Evolutionary conservation across 2,888 invertebrate genomes (phyloP), one percentile per base, ranked within the genome.

Genomic region (Limnephilus auricula): DNA sequence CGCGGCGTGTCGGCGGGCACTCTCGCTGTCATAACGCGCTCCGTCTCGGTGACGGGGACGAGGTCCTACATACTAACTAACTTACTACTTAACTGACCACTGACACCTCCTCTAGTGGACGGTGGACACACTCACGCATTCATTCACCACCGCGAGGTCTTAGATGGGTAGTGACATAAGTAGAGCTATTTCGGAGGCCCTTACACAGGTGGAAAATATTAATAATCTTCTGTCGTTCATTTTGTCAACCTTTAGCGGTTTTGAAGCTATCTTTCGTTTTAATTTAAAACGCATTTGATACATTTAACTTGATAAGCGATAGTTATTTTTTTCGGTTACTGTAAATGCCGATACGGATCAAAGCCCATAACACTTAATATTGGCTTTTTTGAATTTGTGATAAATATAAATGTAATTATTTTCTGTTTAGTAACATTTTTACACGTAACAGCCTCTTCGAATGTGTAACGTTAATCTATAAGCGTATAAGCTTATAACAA

Each of bases 1-100:
- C 95, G 97, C 96, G 90, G 97, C 98, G 90, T 98, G 97, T 94
- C 94, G 94, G 32, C 90, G 90, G 78, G 93, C 93, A 30, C 91
- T 90, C 25, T 79, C 90, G 37, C 90, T 92, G 89, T 91, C 92
- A 92, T 93, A 93, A 91, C 91, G 34, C 18, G 80, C 80, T 82
- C 34, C 31, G 6, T 25, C 25, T 25, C 65, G 6, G 18, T 3
- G 45, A 40, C 40, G 40, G 10, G 0, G 40, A 45, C 45, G 12
- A 3, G 30, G 79, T 31, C 18, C 80, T 80, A 13, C 13, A 31
- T 31, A 80, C 13, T 80, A 40, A 30, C 80, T 31, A 50, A 50
- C 50, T 50, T 18, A 50, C 15, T 18, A 50, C 50, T 18, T 18
- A 18, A 50, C 50, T 5, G 18, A 18, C 50, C 5, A 5, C 50